Evolutionary conservation across 2,888 invertebrate genomes (phyloP), one percentile per base, ranked within the genome.

Genomic region (Steinernema scapterisci): DNA sequence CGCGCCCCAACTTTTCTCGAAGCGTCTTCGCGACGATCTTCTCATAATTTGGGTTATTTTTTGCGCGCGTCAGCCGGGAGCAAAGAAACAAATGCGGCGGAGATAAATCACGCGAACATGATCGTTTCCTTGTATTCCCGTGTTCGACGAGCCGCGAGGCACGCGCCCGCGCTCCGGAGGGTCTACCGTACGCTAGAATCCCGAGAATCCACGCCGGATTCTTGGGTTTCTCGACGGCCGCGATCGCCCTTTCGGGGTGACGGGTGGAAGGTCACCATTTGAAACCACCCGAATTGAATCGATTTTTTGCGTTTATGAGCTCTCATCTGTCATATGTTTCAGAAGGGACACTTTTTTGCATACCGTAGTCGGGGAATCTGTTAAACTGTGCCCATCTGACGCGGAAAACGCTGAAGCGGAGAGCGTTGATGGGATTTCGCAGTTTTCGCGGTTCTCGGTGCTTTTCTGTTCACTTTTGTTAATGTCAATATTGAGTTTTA

Each of bases 11-110:
- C 38, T 38, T 38, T 9, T 48, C 48, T 48, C 48, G n/a, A 48
- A 48, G 48, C 48, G 19, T 48, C 19, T 19, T 48, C 48, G 13
- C 63, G 13, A 25, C 63, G 11, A 31, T 16, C 31, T 27, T 31
- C 63, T 63, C 63, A 63, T 63, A 63, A 63, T 63, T 63, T 63
- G 63, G 63, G 63, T 63, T 63, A 63, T 63, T 63, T 63, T 63
- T 63, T 54, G 23, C 23, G 54, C 54, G 6, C 54, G 48, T n/a
- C 25, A 38, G 54, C 21, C 54, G 54, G 25, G 23, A 54, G 25
- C 25, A 38, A 63, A 38, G 63, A 63, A 63, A 63, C 63, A 63
- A 54, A 54, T 25, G 63, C 23, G 27, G 31, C 63, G 63, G 16
- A 27, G 31, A 63, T 63, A 63, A 63, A 63, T 63, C 63, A 63